Conservation (phyloP, 1,140 invertebrate species). For the Lepidurus couesii region DNA sequence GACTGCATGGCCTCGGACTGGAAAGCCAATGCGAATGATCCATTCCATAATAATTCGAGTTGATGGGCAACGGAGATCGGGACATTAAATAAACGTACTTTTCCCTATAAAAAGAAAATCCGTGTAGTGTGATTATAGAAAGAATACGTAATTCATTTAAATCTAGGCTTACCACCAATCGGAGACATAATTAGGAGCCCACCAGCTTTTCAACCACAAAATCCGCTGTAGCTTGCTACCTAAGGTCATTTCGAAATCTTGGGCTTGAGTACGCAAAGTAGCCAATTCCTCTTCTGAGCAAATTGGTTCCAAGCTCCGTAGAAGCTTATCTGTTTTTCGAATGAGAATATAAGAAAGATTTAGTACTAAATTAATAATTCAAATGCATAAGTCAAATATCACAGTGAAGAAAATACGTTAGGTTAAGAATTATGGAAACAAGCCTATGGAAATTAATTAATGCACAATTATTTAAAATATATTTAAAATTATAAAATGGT, state of each 20-base stretch:
- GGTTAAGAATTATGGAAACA: no score
- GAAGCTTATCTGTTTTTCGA: slow-evolving; percentile 40
- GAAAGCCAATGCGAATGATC: slow-evolving; percentile 48
- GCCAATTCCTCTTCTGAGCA: slow-evolving; percentile 47
- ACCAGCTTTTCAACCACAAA: slow-evolving; percentile 50
- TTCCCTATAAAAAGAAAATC: slow-evolving; percentile 42
- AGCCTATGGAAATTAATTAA: neutral
- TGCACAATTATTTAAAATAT: neutral
- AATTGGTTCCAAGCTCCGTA: slow-evolving; percentile 48
- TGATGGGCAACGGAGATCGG: slow-evolving; percentile 43
- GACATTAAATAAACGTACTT: slow-evolving; percentile 46
- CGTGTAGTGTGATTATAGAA: neutral
- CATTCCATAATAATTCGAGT: slow-evolving; percentile 46
- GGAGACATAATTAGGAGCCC: slow-evolving; percentile 50
- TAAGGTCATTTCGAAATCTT: slow-evolving; percentile 47
- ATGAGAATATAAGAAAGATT: neutral
- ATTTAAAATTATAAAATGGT: no score
- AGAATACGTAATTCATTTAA: slow-evolving; percentile 1
- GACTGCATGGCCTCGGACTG: slow-evolving; percentile 43
- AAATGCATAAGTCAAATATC: no score
- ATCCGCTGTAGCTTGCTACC: slow-evolving; percentile 48
- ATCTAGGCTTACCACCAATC: slow-evolving; percentile 52
- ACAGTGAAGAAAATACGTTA: no score
- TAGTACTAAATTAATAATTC: no score
- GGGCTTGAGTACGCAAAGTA: slow-evolving; percentile 43